Evolutionary conservation across 2,888 invertebrate species (phyloP), one percentile per base, ranked within the genome.

Genomic region (Hipparchia semele): DNA sequence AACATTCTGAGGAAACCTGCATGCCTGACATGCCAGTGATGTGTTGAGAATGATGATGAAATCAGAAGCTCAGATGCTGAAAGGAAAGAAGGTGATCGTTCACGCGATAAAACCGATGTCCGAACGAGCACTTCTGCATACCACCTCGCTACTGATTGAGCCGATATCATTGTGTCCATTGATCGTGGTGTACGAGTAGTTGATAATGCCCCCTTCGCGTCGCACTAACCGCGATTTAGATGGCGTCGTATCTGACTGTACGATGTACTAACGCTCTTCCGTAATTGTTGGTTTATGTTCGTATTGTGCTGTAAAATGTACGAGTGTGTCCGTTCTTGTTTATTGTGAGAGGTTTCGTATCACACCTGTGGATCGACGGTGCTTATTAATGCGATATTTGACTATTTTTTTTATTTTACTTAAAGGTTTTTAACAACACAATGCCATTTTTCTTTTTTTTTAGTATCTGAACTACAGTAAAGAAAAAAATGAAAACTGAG

Each of bases 101-200:
- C 23, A 58, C 13, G 23, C 58, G 58, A 58, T 58, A 58, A 58
- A 23, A 46, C 12, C 53, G 51, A 58, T 71, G 60, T 69, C 66
- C 56, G 69, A 75, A 62, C 51, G 54, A 60, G 80, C 80, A 74
- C 79, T 74, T 77, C 77, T 73, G 75, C 75, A 60, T 62, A 58
- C 46, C 49, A 10, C 58, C 51, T 58, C 51, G 58, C 58, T 81
- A 81, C 81, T 78, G 73, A 78, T 71, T 64, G 77, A 46, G 49
- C 64, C 75, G 88, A 88, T 88, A 87, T 83, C 87, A 89, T 88
- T 89, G 87, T 88, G 80, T 75, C 69, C 79, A 78, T 70, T 65
- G 70, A 75, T 73, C 83, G 79, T 81, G 81, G 82, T 84, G 87
- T 87, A 87, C 83, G 39, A 39, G 39, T 39, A 39, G 39, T 82